phyloP scores from a whole-genome alignment of 2,888 invertebrate species.

The Temnothorax ravouxi region DNA sequence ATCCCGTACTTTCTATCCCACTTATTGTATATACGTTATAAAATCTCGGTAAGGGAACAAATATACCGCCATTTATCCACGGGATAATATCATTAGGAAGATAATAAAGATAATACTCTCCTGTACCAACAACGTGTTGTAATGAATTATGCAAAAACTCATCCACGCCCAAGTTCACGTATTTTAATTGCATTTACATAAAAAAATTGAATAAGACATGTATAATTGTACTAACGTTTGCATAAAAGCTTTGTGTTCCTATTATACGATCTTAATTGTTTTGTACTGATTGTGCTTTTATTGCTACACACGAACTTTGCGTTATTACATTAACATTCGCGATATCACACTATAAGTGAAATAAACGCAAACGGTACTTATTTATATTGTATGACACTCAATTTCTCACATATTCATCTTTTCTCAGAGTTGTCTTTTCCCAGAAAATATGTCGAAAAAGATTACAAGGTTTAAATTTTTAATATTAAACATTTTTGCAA shows the following conservation, averaged over 20 bases:
- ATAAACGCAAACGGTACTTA: neutral
- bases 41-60: neutral
- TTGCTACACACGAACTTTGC: neutral
- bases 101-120: constrained; percentile 17
- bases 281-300: neutral
- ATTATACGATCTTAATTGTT: constrained; percentile 11
- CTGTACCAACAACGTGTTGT: neutral
- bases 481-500: neutral
- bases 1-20: constrained; percentile 29
- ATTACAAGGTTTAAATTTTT: neutral
- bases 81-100: constrained; percentile 6
- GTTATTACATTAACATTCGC: neutral
- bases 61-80: constrained; percentile 23
- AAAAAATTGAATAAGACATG: constrained; percentile 3
- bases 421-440: neutral
- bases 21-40: constrained; percentile 14
- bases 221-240: constrained; percentile 6
- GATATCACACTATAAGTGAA: neutral
- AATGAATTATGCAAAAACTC: constrained; percentile 39
- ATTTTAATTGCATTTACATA: constrained; percentile 10
- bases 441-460: neutral
- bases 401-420: neutral
- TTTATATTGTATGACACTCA: neutral
- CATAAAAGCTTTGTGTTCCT: neutral
- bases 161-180: neutral